Conservation (phyloP, 2,113 vertebrate genomes). For the Datnioides undecimradiatus region DNA sequence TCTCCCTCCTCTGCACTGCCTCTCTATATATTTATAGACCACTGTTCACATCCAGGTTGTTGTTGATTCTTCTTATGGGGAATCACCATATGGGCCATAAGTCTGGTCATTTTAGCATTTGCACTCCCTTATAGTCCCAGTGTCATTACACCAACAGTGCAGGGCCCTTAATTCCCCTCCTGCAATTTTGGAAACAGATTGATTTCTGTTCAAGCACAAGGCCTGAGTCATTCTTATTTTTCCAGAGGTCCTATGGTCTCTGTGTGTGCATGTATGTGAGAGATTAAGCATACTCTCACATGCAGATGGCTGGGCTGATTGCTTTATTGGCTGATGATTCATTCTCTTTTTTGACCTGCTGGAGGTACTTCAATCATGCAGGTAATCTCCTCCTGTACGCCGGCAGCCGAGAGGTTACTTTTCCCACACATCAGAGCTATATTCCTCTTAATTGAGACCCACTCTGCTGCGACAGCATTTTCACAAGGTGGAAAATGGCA, state of each 20-base stretch:
- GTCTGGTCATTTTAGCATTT: constrained; percentile 37
- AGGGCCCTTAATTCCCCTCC: background rate
- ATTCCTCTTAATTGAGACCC: constrained; percentile 75
- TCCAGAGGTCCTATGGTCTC: background rate
- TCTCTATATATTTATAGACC: constrained; percentile 23
- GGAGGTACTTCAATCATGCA: constrained; percentile 65
- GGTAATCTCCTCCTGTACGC: constrained; percentile 59
- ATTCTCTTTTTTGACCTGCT: constrained; percentile 59
- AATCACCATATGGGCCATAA: constrained; percentile 43
- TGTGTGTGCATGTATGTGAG: constrained; percentile 1
- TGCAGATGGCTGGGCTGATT: constrained; percentile 52
- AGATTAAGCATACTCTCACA: constrained; percentile 16
- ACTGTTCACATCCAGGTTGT: constrained; percentile 22
- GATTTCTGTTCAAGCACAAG: background rate
- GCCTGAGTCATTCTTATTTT: background rate
- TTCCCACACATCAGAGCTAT: constrained; percentile 66
- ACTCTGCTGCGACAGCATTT: constrained; percentile 73
- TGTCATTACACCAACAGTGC: constrained; percentile 15
- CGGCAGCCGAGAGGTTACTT: constrained; percentile 64
- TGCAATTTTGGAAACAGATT: background rate
- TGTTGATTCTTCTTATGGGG: constrained; percentile 13
- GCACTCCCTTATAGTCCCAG: constrained; percentile 23
- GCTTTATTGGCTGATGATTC: constrained; percentile 66
- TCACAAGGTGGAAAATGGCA: constrained; percentile 71
- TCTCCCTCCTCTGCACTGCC: background rate